Evolutionary conservation across 2,888 invertebrate species (phyloP).

Genomic region (Drosophila bunnanda): DNA sequence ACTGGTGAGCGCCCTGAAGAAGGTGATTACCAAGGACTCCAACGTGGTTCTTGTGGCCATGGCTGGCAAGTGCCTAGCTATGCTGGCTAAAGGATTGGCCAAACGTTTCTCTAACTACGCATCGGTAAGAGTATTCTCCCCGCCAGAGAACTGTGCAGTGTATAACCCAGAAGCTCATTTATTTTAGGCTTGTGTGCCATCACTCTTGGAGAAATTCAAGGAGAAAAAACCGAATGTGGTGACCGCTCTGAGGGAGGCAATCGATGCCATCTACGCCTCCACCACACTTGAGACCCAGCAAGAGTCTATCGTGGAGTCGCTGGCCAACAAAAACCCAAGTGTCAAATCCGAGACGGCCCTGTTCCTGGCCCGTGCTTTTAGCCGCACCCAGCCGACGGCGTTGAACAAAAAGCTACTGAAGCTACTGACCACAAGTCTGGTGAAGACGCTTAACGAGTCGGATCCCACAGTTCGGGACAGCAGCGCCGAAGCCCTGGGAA

Average conservation of each 20-base stretch:
- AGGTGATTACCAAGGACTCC: conserved; percentile 96
- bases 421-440: conserved; percentile 90
- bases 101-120: conserved; percentile 95
- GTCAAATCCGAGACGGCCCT: conserved; percentile 94
- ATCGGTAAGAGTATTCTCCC: conserved; percentile 76
- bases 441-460: conserved; percentile 88
- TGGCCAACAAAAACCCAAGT: conserved; percentile 96
- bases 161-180: neutral
- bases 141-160: too few species aligned
- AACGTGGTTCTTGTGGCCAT: conserved; percentile 97
- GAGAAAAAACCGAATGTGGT: conserved; percentile 98
- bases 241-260: conserved; percentile 92
- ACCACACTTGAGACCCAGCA: conserved; percentile 92
- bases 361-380: conserved; percentile 93
- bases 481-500: conserved; percentile 96
- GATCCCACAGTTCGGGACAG: conserved; percentile 97
- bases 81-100: conserved; percentile 93
- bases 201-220: conserved; percentile 97
- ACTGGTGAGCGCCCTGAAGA: conserved; percentile 93
- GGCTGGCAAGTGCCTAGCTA: conserved; percentile 92
- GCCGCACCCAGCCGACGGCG: conserved; percentile 91
- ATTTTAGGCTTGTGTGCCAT: conserved; percentile 88
- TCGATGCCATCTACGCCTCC: conserved; percentile 94
- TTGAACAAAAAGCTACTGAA: conserved; percentile 96
- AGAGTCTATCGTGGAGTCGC: conserved; percentile 93